A percentile compares a stretch with the other conserved stretches of the same genome.
Evolutionary conservation across 2,797 vertebrate species (phyloP).

Genomic region (Knipowitschia caucasica): DNA sequence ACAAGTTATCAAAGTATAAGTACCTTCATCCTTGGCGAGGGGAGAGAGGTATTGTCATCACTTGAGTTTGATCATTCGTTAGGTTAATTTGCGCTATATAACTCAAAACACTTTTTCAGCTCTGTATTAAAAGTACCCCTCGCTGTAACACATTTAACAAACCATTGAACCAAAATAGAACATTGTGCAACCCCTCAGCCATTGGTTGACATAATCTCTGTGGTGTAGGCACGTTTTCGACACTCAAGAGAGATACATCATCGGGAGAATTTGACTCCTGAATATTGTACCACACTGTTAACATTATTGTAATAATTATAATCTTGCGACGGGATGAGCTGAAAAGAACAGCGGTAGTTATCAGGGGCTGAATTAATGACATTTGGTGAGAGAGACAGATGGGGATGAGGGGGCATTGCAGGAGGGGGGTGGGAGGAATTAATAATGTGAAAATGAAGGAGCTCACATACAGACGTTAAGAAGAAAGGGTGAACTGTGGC

Average conservation of each 20-base stretch:
- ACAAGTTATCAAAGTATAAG: too few relatives aligned
- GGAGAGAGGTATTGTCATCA: too few relatives aligned
- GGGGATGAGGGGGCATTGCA: conserved; percentile 31
- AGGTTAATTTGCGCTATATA: too few relatives aligned
- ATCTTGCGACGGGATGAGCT: conserved; percentile 45
- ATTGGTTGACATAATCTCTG: conserved; percentile 39
- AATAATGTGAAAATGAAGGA: conserved; percentile 44
- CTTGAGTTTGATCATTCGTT: too few relatives aligned
- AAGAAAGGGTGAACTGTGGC: conserved; percentile 46
- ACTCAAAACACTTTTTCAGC: too few relatives aligned
- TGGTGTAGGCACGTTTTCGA: conserved; percentile 30
- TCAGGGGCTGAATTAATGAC: conserved; percentile 62
- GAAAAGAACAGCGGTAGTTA: conserved; percentile 61
- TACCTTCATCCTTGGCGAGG: too few relatives aligned
- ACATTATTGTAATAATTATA: conserved; percentile 60
- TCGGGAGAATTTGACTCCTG: conserved; percentile 48
- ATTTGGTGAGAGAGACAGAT: conserved; percentile 60
- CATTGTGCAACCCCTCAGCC: conserved; percentile 18
- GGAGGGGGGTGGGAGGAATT: conserved; percentile 37
- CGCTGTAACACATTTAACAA: too few relatives aligned
- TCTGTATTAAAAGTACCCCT: too few relatives aligned
- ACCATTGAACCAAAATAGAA: conserved; percentile 1
- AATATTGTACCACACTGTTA: conserved; percentile 49
- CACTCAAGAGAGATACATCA: conserved; percentile 49
- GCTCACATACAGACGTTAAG: conserved; percentile 36